phyloP scores from a whole-genome alignment of 2,797 vertebrate genomes.

The Melopsittacus undulatus region DNA sequence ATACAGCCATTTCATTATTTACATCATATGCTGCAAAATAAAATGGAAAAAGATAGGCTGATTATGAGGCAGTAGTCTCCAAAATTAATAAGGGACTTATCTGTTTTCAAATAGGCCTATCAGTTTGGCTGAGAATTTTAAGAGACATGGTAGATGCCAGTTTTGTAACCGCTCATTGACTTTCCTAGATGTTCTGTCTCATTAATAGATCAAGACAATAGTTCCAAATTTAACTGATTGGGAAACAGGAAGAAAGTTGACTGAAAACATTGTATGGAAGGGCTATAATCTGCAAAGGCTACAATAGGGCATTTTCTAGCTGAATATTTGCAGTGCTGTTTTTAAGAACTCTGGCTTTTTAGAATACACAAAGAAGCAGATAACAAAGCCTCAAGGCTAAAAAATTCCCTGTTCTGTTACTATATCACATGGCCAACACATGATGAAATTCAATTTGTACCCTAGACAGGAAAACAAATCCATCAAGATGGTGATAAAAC shows the following conservation, averaged over 20 bases:
- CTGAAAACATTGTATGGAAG: constrained; percentile 72
- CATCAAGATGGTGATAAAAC: constrained; percentile 44
- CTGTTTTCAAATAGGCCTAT: not conserved
- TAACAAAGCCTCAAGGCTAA: constrained; percentile 55
- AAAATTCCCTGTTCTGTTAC: constrained; percentile 20
- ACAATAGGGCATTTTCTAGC: constrained; percentile 77
- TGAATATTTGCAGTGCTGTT: constrained; percentile 58
- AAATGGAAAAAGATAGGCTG: not conserved
- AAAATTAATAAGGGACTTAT: not conserved
- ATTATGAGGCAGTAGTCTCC: constrained; percentile 2
- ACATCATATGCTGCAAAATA: not conserved
- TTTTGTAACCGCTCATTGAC: constrained; percentile 57
- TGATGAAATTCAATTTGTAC: constrained; percentile 47
- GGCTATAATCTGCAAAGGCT: constrained; percentile 70
- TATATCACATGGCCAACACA: constrained; percentile 36
- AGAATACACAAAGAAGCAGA: constrained; percentile 60
- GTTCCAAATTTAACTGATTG: constrained; percentile 76
- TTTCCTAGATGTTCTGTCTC: constrained; percentile 73
- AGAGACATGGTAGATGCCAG: constrained; percentile 35
- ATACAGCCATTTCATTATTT: constrained; percentile 22
- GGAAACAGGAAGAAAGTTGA: constrained; percentile 79
- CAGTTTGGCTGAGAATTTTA: not conserved
- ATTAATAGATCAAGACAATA: constrained; percentile 72
- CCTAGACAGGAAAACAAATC: constrained; percentile 54
- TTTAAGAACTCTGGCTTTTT: constrained; percentile 63